Evolutionary conservation across 2,888 invertebrate genomes (phyloP).

Genomic region (Eristalis arbustorum): DNA sequence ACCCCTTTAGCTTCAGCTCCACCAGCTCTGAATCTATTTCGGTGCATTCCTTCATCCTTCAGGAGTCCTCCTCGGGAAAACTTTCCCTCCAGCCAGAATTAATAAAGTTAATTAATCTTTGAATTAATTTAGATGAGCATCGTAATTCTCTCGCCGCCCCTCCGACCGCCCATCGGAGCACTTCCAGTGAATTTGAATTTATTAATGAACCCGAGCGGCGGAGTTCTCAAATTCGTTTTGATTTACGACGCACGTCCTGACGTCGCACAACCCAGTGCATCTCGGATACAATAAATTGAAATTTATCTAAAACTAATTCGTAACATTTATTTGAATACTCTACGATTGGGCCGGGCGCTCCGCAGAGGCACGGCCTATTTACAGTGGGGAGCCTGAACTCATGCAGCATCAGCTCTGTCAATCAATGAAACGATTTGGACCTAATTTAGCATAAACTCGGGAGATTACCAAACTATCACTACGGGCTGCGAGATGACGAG

Average conservation of each 20-base stretch:
- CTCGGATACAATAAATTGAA: not conserved
- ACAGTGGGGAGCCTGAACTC: slow-evolving; percentile 13
- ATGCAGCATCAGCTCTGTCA: slow-evolving; percentile 22
- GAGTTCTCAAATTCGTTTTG: slow-evolving; percentile 32
- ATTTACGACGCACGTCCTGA: slow-evolving; percentile 22
- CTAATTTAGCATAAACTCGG: slow-evolving; percentile 54
- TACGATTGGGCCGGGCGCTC: too few species aligned
- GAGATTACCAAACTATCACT: slow-evolving; percentile 60
- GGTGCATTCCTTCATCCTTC: slow-evolving; percentile 24
- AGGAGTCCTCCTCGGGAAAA: slow-evolving; percentile 4
- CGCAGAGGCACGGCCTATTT: slow-evolving; percentile 1
- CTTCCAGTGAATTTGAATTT: slow-evolving; percentile 20
- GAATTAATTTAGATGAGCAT: slow-evolving; percentile 46
- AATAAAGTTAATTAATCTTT: slow-evolving; percentile 58
- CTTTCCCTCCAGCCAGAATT: slow-evolving; percentile 21
- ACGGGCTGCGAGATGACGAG: slow-evolving; percentile 49
- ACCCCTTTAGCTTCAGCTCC: too few species aligned
- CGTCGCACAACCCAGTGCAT: not conserved
- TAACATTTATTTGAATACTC: slow-evolving; percentile 8
- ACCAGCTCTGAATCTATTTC: not conserved
- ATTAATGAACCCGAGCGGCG: slow-evolving; percentile 40
- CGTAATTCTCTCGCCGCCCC: not conserved
- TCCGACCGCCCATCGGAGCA: not conserved
- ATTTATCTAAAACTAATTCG: slow-evolving; percentile 1
- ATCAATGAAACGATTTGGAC: slow-evolving; percentile 44